Conservation (phyloP, 2,888 invertebrate species). For the Rhagium mordax region DNA sequence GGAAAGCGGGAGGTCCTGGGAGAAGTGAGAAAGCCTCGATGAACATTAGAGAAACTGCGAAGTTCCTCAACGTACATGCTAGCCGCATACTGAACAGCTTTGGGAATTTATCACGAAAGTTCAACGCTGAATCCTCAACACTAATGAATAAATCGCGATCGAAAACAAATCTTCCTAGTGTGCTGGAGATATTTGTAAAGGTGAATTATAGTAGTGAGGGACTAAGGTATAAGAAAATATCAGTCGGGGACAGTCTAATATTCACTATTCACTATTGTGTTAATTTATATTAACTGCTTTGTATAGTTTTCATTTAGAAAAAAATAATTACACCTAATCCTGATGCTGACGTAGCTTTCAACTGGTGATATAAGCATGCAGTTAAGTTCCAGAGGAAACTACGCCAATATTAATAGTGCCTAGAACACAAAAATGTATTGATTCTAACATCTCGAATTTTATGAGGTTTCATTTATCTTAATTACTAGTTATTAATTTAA, state of each 20-base stretch:
- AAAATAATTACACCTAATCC: too few relatives aligned
- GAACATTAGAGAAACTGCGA: constrained; percentile 63
- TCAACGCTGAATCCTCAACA: constrained; percentile 15
- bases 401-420: too few relatives aligned
- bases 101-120: constrained; percentile 45
- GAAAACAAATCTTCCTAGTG: constrained; percentile 27
- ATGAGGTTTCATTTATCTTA: too few relatives aligned
- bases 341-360: too few relatives aligned
- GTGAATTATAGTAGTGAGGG: constrained; percentile 15
- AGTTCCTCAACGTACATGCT: constrained; percentile 63
- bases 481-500: too few relatives aligned
- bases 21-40: constrained; percentile 65
- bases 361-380: too few relatives aligned
- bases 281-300: too few relatives aligned
- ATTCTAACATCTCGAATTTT: too few relatives aligned
- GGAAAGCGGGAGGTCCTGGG: constrained; percentile 60
- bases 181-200: neutral
- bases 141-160: constrained; percentile 29
- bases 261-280: too few relatives aligned
- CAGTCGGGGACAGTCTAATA: neutral
- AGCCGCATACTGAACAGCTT: constrained; percentile 63
- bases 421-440: too few relatives aligned
- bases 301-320: too few relatives aligned
- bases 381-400: too few relatives aligned
- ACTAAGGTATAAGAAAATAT: neutral